Evolutionary conservation across 2,797 vertebrate genomes (phyloP).

Genomic region (Thalassophryne amazonica): DNA sequence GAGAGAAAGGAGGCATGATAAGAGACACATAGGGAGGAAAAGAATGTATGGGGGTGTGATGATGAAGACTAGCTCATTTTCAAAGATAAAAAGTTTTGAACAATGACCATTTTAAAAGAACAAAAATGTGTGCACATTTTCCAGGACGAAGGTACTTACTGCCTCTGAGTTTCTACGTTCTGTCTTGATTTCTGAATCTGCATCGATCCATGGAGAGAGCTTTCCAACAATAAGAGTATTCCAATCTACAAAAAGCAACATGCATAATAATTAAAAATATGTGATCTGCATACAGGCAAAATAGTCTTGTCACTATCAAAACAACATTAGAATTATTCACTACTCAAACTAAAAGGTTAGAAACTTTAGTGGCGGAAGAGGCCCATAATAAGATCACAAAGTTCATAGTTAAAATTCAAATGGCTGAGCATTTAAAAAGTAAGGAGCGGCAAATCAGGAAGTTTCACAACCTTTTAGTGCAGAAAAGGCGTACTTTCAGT

Average conservation of each 20-base stretch:
- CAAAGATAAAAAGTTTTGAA: not conserved
- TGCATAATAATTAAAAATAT: not conserved
- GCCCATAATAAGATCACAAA: no score
- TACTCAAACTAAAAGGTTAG: no score
- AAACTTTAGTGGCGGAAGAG: no score
- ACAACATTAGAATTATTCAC: no score
- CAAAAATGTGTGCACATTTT: no score
- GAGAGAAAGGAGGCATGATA: not conserved
- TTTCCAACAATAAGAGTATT: constrained; percentile 93
- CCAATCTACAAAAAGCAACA: constrained; percentile 80
- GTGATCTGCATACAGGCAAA: no score
- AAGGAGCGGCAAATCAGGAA: no score
- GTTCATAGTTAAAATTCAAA: no score
- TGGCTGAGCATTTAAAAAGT: no score
- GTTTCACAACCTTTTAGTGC: no score
- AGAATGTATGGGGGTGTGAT: not conserved
- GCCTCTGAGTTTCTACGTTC: constrained; percentile 87
- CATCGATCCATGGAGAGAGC: constrained; percentile 88
- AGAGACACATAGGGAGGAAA: not conserved
- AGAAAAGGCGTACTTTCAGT: no score
- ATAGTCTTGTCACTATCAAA: no score
- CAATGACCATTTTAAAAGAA: not conserved
- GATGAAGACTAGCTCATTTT: not conserved
- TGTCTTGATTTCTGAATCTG: constrained; percentile 84
- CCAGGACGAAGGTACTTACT: constrained; percentile 69